Percentiles rank a stretch among this genome's conserved stretches.
Evolutionary conservation across 2,797 vertebrate genomes (phyloP).

Genomic region (Steatocranus sp.): DNA sequence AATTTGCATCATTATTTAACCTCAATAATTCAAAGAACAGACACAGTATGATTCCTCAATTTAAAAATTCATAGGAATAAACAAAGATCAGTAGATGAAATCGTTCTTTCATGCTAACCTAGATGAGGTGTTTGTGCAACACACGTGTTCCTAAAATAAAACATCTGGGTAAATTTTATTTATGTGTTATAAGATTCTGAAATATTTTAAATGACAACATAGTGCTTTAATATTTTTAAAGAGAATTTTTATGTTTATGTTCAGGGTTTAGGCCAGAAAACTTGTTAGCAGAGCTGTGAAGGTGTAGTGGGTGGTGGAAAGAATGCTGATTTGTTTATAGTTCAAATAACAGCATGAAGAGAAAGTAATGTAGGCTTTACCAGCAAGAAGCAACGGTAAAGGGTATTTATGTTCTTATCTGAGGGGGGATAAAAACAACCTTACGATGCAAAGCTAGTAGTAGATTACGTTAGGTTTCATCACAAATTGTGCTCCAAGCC

Average conservation of each 20-base stretch:
- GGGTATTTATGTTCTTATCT: not conserved
- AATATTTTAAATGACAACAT: not conserved
- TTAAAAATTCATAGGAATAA: not conserved
- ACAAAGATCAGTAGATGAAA: not conserved
- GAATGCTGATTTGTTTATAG: not conserved
- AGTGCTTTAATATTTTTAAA: not conserved
- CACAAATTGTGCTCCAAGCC: not conserved
- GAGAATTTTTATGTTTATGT: not conserved
- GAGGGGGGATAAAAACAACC: rapidly evolving
- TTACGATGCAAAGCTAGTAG: not conserved
- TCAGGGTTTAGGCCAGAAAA: not conserved
- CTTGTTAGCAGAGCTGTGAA: not conserved
- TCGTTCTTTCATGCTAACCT: not conserved
- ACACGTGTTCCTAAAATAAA: rapidly evolving
- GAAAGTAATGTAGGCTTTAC: not conserved
- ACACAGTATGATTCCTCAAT: not conserved
- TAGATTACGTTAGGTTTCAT: not conserved
- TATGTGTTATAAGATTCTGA: not conserved
- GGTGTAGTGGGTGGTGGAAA: not conserved
- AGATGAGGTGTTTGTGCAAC: not conserved
- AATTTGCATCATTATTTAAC: not conserved
- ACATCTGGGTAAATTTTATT: not conserved
- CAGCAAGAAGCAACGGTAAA: not conserved
- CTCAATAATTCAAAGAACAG: not conserved
- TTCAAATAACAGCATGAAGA: not conserved